A percentile compares a stretch with the other conserved stretches of the same genome.
These are phyloP conservation scores for Muraenolepis orangiensis DNA, from an alignment of 2,797 vertebrate genomes.

Conservation along the genomic window DNA sequence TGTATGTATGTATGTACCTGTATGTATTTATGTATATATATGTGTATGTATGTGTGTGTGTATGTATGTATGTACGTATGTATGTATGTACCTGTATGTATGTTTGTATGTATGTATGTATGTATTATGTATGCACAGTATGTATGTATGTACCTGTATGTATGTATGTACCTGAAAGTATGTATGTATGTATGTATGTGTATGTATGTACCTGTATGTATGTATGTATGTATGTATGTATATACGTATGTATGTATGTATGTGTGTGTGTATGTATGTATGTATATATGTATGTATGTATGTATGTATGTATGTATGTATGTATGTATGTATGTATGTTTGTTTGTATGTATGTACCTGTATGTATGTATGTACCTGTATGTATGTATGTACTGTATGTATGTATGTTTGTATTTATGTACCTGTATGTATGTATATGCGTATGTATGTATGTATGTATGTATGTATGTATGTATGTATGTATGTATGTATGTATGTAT, in stretches of 20 bases:
- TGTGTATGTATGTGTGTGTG: not conserved
- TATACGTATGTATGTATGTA: not conserved
- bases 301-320: not conserved
- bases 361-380: not conserved
- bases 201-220: too few relatives aligned
- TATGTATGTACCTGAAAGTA: too few relatives aligned
- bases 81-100: too few relatives aligned
- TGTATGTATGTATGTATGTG: not conserved
- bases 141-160: too few relatives aligned
- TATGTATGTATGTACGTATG: not conserved
- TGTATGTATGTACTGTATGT: not conserved
- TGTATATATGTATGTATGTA: not conserved
- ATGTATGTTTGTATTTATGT: too few relatives aligned
- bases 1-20: not conserved
- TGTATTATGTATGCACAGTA: not conserved
- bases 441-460: not conserved
- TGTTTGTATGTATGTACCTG: too few relatives aligned
- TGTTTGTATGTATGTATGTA: slow-evolving; percentile 16
- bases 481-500: not conserved
- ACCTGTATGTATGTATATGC: not conserved
- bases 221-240: not conserved
- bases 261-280: not conserved
- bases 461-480: not conserved
- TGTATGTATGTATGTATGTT: not conserved
- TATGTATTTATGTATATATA: too few relatives aligned